Conservation (phyloP, 2,797 vertebrate species). For the Ctenosaura bakeri region DNA sequence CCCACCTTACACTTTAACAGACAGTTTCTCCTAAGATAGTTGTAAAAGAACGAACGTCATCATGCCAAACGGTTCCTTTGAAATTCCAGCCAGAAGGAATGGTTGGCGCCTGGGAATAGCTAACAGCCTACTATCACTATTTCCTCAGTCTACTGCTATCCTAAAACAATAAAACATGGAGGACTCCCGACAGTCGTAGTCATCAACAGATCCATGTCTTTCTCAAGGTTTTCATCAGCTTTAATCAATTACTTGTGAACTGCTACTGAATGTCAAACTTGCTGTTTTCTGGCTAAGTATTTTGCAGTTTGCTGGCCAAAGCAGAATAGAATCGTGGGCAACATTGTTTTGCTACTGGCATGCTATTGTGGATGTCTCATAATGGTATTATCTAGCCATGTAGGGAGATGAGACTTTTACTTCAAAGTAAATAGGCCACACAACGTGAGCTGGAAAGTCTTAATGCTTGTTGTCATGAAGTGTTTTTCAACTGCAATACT, state of each 20-base stretch:
- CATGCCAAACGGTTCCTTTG: too few relatives aligned
- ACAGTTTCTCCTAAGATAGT: too few relatives aligned
- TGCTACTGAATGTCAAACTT: slow-evolving; percentile 9
- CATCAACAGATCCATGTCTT: not conserved
- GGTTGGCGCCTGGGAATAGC: too few relatives aligned
- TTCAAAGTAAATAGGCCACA: not conserved
- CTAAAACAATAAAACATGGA: too few relatives aligned
- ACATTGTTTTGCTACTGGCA: not conserved
- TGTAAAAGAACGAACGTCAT: too few relatives aligned
- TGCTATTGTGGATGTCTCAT: not conserved
- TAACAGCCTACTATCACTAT: too few relatives aligned
- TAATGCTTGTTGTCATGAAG: slow-evolving; percentile 1
- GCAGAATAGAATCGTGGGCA: not conserved
- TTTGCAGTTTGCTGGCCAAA: not conserved
- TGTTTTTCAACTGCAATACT: slow-evolving; percentile 1
- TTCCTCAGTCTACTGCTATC: too few relatives aligned
- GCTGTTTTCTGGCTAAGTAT: not conserved
- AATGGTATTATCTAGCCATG: not conserved
- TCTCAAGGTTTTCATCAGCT: not conserved
- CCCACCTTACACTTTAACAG: too few relatives aligned
- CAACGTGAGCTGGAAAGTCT: slow-evolving; percentile 9
- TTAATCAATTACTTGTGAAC: not conserved
- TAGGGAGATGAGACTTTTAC: not conserved
- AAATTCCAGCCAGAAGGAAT: too few relatives aligned
- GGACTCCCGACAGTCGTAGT: too few relatives aligned